Percentiles rank a stretch among this genome's conserved stretches.
These are phyloP conservation scores for Anthrax anthrax DNA, from an alignment of 2,888 invertebrate genomes.

Conservation along the genomic window DNA sequence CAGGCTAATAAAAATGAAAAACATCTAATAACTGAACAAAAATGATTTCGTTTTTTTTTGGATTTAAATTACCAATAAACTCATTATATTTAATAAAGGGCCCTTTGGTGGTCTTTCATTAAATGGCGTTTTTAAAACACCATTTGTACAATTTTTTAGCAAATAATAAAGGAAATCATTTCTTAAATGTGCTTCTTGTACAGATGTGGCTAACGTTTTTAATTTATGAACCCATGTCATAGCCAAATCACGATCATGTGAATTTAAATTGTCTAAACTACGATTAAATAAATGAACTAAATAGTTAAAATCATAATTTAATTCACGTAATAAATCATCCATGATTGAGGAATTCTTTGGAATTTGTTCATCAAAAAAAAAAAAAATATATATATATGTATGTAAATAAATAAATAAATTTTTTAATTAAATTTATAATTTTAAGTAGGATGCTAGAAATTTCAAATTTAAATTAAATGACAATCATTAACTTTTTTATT, in stretches of 20 bases:
- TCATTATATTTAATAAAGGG: constrained; percentile 32
- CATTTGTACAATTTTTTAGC: constrained; percentile 35
- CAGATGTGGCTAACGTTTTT: constrained; percentile 31
- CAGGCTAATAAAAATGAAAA: neutral
- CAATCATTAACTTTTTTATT: no score
- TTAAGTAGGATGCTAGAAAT: no score
- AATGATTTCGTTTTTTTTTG: no score
- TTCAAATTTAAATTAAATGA: no score
- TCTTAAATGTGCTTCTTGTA: constrained; percentile 38
- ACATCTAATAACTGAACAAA: no score
- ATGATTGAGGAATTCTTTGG: no score
- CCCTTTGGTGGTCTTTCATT: constrained; percentile 36
- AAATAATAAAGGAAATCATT: constrained; percentile 41
- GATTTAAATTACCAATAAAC: constrained; percentile 26
- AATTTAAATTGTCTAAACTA: constrained; percentile 31
- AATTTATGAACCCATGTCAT: constrained; percentile 39
- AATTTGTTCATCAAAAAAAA: no score
- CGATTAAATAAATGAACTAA: constrained; percentile 38
- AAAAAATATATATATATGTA: no score
- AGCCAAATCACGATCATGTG: constrained; percentile 30
- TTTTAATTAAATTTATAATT: no score
- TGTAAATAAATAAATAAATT: no score
- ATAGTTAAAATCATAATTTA: constrained; percentile 41
- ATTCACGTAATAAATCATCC: constrained; percentile 31
- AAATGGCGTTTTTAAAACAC: constrained; percentile 37